These are phyloP conservation scores for Pandemis cinnamomeana DNA, from an alignment of 2,888 invertebrate genomes.

Conservation along the genomic window DNA sequence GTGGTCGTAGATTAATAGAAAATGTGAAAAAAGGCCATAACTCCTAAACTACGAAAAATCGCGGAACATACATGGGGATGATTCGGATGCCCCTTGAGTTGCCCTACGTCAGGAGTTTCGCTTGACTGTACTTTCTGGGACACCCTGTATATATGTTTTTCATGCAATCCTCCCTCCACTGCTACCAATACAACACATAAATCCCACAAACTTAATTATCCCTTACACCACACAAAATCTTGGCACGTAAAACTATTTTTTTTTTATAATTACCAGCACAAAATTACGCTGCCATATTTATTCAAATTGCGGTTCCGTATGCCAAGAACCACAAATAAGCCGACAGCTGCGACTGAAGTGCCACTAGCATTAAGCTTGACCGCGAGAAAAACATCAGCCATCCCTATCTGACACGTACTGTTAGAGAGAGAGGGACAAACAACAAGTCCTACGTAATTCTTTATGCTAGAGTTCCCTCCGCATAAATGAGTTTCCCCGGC, in stretches of 20 bases:
- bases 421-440: not conserved
- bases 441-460: not conserved
- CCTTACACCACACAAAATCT: no score
- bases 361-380: slow-evolving; percentile 6
- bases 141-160: no score
- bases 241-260: not conserved
- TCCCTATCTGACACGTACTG: not conserved
- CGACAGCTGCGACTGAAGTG: slow-evolving; percentile 17
- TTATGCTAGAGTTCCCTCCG: slow-evolving; percentile 17
- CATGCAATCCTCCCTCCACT: no score
- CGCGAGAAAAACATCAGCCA: not conserved
- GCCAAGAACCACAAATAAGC: slow-evolving; percentile 24
- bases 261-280: slow-evolving; percentile 5
- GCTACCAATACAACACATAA: no score
- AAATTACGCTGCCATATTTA: slow-evolving; percentile 8
- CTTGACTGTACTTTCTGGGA: no score
- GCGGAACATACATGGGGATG: no score
- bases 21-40: no score
- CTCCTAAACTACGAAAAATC: no score
- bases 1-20: no score
- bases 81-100: no score
- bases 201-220: no score
- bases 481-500: slow-evolving; percentile 17
- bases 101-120: no score
- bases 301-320: slow-evolving; percentile 12